Evolutionary conservation across 2,888 invertebrate species (phyloP).

Genomic region (Zeuzera pyrina): DNA sequence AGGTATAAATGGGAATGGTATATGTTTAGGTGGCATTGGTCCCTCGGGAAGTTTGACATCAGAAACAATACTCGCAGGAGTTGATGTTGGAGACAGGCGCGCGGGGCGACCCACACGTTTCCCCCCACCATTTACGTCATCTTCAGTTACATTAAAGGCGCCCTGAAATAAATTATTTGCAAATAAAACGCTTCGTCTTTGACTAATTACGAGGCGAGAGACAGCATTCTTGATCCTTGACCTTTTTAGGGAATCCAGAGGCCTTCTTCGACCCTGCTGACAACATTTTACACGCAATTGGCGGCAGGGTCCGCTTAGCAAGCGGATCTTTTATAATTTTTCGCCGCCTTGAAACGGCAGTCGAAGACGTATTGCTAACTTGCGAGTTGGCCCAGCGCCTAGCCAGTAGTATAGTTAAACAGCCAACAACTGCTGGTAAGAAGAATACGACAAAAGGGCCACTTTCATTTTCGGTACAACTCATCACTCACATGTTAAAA

Average conservation of each 20-base stretch:
- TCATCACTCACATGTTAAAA: slow-evolving; percentile 72
- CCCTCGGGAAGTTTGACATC: slow-evolving; percentile 43
- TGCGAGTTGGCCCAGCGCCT: slow-evolving; percentile 65
- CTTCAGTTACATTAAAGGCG: slow-evolving; percentile 42
- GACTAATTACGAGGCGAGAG: too few relatives aligned
- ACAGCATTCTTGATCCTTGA: too few relatives aligned
- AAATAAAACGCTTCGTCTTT: too few relatives aligned
- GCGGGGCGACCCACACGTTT: slow-evolving; percentile 34
- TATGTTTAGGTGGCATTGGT: slow-evolving; percentile 81
- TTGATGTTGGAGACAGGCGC: slow-evolving; percentile 24
- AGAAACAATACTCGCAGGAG: slow-evolving; percentile 14
- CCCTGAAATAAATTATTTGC: too few relatives aligned
- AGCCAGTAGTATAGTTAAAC: slow-evolving; percentile 65
- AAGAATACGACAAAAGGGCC: slow-evolving; percentile 72
- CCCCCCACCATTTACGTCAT: slow-evolving; percentile 42
- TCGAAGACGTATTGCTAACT: slow-evolving; percentile 57
- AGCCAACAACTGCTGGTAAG: slow-evolving; percentile 66
- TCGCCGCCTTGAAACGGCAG: slow-evolving; percentile 63
- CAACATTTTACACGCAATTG: slow-evolving; percentile 59
- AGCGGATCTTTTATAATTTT: slow-evolving; percentile 67
- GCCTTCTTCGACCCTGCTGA: slow-evolving; percentile 54
- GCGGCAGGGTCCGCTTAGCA: slow-evolving; percentile 56
- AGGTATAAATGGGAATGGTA: slow-evolving; percentile 85
- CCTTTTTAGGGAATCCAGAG: slow-evolving; percentile 50
- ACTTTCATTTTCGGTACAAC: slow-evolving; percentile 73